These are phyloP conservation scores for Betta splendens DNA, from an alignment of 2,797 vertebrate species.

Conservation along the genomic window DNA sequence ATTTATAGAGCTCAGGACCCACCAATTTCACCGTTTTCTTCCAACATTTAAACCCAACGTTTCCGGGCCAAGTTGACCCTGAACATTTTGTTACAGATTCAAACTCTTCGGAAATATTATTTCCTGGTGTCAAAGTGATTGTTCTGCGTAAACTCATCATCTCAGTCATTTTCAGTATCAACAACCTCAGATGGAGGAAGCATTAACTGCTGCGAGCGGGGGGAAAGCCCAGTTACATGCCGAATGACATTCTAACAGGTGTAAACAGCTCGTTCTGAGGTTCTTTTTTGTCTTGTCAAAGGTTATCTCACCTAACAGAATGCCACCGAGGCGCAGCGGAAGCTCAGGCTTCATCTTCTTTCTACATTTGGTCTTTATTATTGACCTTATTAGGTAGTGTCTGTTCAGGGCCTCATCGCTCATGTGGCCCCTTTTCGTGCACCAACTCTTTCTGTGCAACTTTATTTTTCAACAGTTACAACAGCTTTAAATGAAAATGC, in stretches of 20 bases:
- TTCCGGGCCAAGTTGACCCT: background rate
- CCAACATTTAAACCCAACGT: no score
- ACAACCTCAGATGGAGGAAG: conserved; percentile 60
- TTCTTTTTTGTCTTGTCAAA: conserved; percentile 77
- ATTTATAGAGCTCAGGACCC: no score
- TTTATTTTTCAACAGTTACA: conserved; percentile 1
- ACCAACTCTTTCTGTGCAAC: background rate
- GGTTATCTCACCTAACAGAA: conserved; percentile 65
- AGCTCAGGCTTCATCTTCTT: no score
- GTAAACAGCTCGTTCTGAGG: conserved; percentile 65
- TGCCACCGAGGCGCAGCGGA: conserved; percentile 50
- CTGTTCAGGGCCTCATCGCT: conserved; percentile 12
- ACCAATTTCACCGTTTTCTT: no score
- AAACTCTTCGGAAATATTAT: conserved; percentile 26
- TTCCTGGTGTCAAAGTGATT: conserved; percentile 31
- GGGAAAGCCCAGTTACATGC: conserved; percentile 70
- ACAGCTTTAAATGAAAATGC: background rate
- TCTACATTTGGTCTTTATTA: conserved; percentile 32
- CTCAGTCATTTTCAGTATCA: conserved; percentile 42
- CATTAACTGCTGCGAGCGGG: conserved; percentile 50
- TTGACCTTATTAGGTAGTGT: conserved; percentile 44
- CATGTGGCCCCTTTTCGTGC: background rate
- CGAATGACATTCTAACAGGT: conserved; percentile 64
- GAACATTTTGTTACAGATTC: conserved; percentile 2
- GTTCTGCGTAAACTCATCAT: conserved; percentile 37